Evolutionary conservation across 1,140 invertebrate species (phyloP).

Genomic region (Eupristina koningsbergeri): DNA sequence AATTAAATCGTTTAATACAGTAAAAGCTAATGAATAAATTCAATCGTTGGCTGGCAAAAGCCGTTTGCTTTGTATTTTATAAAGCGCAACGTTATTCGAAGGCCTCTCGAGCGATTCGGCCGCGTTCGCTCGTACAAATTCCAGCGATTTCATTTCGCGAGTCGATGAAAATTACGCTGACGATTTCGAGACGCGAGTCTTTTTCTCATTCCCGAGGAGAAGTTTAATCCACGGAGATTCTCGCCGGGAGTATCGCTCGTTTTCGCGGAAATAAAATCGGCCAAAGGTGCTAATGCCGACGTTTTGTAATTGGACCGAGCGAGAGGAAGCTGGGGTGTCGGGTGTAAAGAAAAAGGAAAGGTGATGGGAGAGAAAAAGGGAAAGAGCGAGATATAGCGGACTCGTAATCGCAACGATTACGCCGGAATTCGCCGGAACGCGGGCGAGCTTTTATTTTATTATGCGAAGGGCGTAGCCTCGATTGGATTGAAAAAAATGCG

Average conservation of each 20-base stretch:
- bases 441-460: slow-evolving; percentile 48
- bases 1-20: slow-evolving; percentile 8
- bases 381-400: slow-evolving; percentile 21
- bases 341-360: too few relatives aligned
- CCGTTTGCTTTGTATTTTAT: not conserved
- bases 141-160: slow-evolving; percentile 46
- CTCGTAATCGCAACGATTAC: slow-evolving; percentile 51
- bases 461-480: slow-evolving; percentile 36
- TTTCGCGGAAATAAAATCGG: slow-evolving; percentile 42
- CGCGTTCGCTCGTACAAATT: slow-evolving; percentile 39
- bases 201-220: not conserved
- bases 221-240: slow-evolving; percentile 28
- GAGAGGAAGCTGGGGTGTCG: not conserved
- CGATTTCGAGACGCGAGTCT: not conserved
- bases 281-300: slow-evolving; percentile 32
- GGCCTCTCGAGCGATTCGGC: not conserved
- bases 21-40: slow-evolving; percentile 27
- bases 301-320: slow-evolving; percentile 33
- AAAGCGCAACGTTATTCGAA: not conserved
- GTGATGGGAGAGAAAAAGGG: not conserved
- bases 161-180: slow-evolving; percentile 16
- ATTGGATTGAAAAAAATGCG: slow-evolving; percentile 49
- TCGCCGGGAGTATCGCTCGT: slow-evolving; percentile 8
- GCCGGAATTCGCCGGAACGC: slow-evolving; percentile 40
- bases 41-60: not conserved